Evolutionary conservation across 2,113 vertebrate genomes (phyloP), one percentile per base, ranked within the genome.

Genomic region (Mus pahari): DNA sequence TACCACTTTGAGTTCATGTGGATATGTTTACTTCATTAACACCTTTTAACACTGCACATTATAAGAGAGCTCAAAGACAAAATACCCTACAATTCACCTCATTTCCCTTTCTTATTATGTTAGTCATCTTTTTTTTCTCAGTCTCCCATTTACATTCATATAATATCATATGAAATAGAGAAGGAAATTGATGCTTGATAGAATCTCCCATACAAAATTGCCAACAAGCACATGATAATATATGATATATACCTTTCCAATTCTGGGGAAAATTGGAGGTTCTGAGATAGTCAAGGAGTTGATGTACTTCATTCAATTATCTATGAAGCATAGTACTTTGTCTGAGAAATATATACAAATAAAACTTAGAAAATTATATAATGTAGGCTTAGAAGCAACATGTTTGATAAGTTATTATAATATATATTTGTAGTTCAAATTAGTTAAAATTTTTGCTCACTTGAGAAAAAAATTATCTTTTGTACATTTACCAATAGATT

Each of bases 221-320:
- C 7, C 12, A 45, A 75, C 45, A 48, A 48, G 11, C 28, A 17
- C 42, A 45, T 75, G 11, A 45, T 74, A 26, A 74, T 42, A 4
- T 26, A 75, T 16, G 26, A 17, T 16, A 45, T 11, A 77, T 28
- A 3, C 2, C 74, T 7, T 8, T 48, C 74, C 8, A 48, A 48
- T 14, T 48, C 1, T 13, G 6, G 12, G 5, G 7, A 8, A 28
- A 83, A 83, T 0, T 12, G 5, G 6, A 60, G 36, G 5, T 26
- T 62, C 14, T 39, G 24, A 17, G 6, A 26, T 62, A 28, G 12
- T 24, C 12, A 62, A 62, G 3, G 8, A 42, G 12, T 3, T 82
- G 11, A 42, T 26, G 1, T 60, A 39, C 5, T 83, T 83, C 33
- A 16, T 3, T 2, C 16, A 64, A 84, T 64, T 64, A 31, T 62